phyloP scores from a whole-genome alignment of 2,113 vertebrate species.

The Eleginops maclovinus region DNA sequence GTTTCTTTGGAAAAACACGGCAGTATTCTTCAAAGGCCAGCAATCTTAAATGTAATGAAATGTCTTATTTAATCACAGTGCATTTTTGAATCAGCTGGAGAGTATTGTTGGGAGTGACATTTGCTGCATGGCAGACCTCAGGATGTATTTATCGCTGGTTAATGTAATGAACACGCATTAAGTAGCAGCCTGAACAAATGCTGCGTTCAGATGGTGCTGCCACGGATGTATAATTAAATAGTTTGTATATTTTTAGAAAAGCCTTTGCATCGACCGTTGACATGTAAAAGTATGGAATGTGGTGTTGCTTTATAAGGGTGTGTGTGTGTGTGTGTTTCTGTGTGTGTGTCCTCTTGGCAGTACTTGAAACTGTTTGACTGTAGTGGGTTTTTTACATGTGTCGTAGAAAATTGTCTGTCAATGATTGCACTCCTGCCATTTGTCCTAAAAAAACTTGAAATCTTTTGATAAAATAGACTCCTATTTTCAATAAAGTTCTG shows the following conservation, averaged over 20 bases:
- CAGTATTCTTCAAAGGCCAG: constrained; percentile 47
- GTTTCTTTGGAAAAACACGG: constrained; percentile 25
- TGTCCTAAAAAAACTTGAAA: constrained; percentile 80
- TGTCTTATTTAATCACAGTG: constrained; percentile 7
- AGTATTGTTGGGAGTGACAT: not conserved
- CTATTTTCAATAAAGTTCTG: constrained; percentile 66
- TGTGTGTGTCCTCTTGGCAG: constrained; percentile 21
- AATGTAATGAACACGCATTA: not conserved
- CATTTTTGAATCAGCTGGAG: constrained; percentile 10
- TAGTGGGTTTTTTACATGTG: constrained; percentile 7
- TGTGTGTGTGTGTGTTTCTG: constrained; percentile 19
- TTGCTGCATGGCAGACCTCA: not conserved
- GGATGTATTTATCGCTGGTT: not conserved
- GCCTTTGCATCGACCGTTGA: constrained; percentile 5
- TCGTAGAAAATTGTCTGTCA: constrained; percentile 18
- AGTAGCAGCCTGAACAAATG: not conserved
- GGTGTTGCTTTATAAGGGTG: constrained; percentile 1
- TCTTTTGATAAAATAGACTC: constrained; percentile 56
- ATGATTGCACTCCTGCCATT: constrained; percentile 67
- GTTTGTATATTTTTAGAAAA: constrained; percentile 43
- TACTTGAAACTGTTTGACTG: constrained; percentile 51
- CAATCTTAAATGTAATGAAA: constrained; percentile 15
- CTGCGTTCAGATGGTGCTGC: not conserved
- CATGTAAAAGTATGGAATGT: constrained; percentile 21
- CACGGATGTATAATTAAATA: not conserved